Evolutionary conservation across 2,113 vertebrate species (phyloP), one percentile per base, ranked within the genome.

Genomic region (Turdus rufiventris): DNA sequence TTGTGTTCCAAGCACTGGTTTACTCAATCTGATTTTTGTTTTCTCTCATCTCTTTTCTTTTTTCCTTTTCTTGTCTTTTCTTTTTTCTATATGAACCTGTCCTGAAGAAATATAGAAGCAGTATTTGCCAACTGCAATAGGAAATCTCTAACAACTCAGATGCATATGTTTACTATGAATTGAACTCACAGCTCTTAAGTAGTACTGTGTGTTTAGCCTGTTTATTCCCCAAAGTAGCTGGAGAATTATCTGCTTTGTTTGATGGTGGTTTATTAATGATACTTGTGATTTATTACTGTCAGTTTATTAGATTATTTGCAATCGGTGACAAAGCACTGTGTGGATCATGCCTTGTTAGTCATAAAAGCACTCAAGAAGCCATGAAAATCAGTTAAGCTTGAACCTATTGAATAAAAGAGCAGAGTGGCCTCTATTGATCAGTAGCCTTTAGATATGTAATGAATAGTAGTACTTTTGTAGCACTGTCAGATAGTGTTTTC

Each of bases 371-470:
- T 96, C 91, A 93, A 94, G 93, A 93, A 97, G 73, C 94, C 97
- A 96, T 96, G 95, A 96, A 95, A 97, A 97, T 94, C 96, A 95
- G 94, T 97, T 97, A 95, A 95, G 94, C 92, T 94, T 94, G 91
- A 94, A 94, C 43, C 91, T 89, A 96, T 94, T 96, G 89, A 96
- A 89, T 9, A 14, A 92, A 91, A 91, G 74, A 94, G 42, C 89
- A 88, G 53, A 94, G 71, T 74, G 75, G 56, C 89, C 60, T 85
- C 91, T 95, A 94, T 94, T 96, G 96, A 96, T 96, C 91, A 94
- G 82, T 58, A 85, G 83, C 89, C 91, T 96, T 96, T 97, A 95
- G 95, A 94, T 95, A 94, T 88, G 83, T 91, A 94, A 93, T 96
- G 93, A 97, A 94, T 94, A 95, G 96, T 82, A 47, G 84, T 47